These are phyloP conservation scores for Chrysina gloriosa DNA, from an alignment of 2,888 invertebrate species.

Conservation along the genomic window DNA sequence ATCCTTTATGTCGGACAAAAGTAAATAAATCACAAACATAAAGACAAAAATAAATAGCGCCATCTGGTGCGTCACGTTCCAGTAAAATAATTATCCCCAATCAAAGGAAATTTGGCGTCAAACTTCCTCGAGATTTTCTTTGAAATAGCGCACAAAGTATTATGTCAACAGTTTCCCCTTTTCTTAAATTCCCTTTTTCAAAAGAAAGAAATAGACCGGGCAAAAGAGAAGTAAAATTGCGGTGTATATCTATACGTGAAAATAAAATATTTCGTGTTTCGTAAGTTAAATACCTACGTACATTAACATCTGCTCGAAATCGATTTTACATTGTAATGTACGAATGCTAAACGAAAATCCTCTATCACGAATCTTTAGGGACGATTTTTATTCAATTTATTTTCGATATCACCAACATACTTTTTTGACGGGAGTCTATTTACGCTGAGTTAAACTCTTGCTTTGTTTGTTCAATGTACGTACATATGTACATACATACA, in stretches of 20 bases:
- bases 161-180: slow-evolving; percentile 39
- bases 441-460: not conserved
- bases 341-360: not conserved
- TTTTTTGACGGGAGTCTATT: not conserved
- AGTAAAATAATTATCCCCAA: slow-evolving; percentile 48
- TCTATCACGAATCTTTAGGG: not conserved
- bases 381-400: not conserved
- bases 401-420: not conserved
- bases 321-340: no score
- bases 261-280: not conserved
- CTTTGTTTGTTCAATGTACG: not conserved
- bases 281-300: not conserved
- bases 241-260: not conserved
- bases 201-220: not conserved
- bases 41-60: slow-evolving; percentile 37
- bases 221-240: slow-evolving; percentile 3
- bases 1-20: slow-evolving; percentile 25
- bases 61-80: slow-evolving; percentile 42
- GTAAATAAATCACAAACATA: slow-evolving; percentile 41
- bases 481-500: no score
- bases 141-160: slow-evolving; percentile 41
- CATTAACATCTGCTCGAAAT: not conserved
- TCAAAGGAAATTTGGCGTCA: slow-evolving; percentile 47
- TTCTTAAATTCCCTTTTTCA: slow-evolving; percentile 23
- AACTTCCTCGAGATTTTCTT: slow-evolving; percentile 38